Base-by-base conservation (phyloP, 1,140 invertebrate genomes). In the Trypoxylus dichotomus region DNA sequence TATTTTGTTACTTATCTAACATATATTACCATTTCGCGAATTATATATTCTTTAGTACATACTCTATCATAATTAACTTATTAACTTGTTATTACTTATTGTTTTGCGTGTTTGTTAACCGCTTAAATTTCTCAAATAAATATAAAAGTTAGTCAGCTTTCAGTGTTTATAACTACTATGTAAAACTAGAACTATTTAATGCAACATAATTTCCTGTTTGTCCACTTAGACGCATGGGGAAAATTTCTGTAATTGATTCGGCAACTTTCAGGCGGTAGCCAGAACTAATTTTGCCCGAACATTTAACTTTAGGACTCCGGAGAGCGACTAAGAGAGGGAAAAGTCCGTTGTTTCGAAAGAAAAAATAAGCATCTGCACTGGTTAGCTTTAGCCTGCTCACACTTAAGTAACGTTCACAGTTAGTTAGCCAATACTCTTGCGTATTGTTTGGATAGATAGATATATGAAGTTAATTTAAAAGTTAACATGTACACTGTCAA, bases 221-320 rank as follows among this genome's bases (percentile, higher is more conserved):
- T 68, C 24, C 60, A 21, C 21, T 8, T 68, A 27, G 60, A 68
- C 60, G 60, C 21, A 24, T 24, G 60, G 24, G 60, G 60, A 68
- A 68, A 68, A 24, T 68, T 68, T 68, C 24, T 68, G 24, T 68
- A 68, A 68, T 68, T 68, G 60, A 68, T 68, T 68, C 60, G 27
- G 25, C 13, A 68, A 68, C 60, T 68, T 68, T 27, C 60, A 25
- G 60, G 24, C 24, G 25, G 21, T 68, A 29, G 21, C 60, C 60
- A 24, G 5, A 68, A 68, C 21, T 68, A 24, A 68, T 68, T 68
- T 29, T 21, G 60, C 24, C 60, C 60, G 60, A 68, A 13, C 60
- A 68, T 68, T 68, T 68, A 68, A 68, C 60, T 68, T 68, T 8
- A 27, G 24, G 19, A 24, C 60, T 24, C 60, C 21, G 19, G 60